Percentiles rank a stretch among this genome's conserved stretches.
Evolutionary conservation across 2,888 invertebrate genomes (phyloP).

Genomic region (Argyresthia albistria): DNA sequence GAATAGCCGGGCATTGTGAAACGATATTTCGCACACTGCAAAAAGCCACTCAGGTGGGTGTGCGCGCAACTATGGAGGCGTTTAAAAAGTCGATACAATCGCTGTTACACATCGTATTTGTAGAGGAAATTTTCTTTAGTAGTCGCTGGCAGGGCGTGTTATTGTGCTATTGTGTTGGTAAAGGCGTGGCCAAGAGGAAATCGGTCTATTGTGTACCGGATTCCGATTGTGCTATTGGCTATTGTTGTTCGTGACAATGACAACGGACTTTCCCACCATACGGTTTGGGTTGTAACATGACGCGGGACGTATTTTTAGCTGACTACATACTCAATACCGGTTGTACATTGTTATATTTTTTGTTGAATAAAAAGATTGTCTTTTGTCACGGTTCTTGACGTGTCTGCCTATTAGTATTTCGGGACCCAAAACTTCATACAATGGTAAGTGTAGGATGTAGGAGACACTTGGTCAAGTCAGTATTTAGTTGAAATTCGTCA

Average conservation of each 20-base stretch:
- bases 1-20: slow-evolving; percentile 57
- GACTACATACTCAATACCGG: not conserved
- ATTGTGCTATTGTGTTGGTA: slow-evolving; percentile 37
- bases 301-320: not conserved
- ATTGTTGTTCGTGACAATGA: slow-evolving; percentile 32
- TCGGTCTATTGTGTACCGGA: slow-evolving; percentile 52
- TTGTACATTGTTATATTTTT: slow-evolving; percentile 6
- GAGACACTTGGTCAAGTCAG: too few relatives aligned
- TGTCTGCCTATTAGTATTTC: too few relatives aligned
- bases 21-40: slow-evolving; percentile 55
- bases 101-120: slow-evolving; percentile 52
- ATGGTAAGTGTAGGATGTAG: too few relatives aligned
- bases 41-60: slow-evolving; percentile 60
- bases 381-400: too few relatives aligned
- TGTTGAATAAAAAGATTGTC: not conserved
- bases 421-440: too few relatives aligned
- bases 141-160: slow-evolving; percentile 55
- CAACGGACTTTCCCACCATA: slow-evolving; percentile 36
- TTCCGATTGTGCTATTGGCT: slow-evolving; percentile 50
- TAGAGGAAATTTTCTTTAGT: slow-evolving; percentile 64
- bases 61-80: slow-evolving; percentile 63
- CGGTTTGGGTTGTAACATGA: slow-evolving; percentile 13
- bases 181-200: slow-evolving; percentile 60
- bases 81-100: slow-evolving; percentile 72
- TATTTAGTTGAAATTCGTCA: too few relatives aligned